These are phyloP conservation scores for Cepaea nemoralis DNA, from an alignment of 1,140 invertebrate species.

Conservation along the genomic window DNA sequence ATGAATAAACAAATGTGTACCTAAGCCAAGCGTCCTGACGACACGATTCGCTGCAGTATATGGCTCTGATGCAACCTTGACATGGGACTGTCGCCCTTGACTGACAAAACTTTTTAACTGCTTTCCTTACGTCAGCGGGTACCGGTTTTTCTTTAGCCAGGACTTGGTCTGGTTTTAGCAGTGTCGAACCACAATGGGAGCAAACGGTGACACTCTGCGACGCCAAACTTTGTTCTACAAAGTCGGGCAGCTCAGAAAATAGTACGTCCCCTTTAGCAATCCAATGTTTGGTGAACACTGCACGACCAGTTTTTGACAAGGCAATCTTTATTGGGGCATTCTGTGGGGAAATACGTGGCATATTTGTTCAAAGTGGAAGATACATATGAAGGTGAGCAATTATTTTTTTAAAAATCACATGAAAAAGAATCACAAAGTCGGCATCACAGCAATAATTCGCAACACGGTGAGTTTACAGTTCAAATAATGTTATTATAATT, in stretches of 20 bases:
- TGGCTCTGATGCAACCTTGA: slow-evolving; percentile 43
- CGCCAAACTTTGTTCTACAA: slow-evolving; percentile 54
- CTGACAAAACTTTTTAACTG: slow-evolving; percentile 54
- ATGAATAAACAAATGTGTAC: no score
- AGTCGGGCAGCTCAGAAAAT: slow-evolving; percentile 51
- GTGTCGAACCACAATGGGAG: slow-evolving; percentile 52
- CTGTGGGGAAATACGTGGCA: no score
- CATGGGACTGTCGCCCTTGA: slow-evolving; percentile 43
- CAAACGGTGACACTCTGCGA: slow-evolving; percentile 50
- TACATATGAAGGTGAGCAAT: no score
- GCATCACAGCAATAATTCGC: no score
- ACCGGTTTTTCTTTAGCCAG: slow-evolving; percentile 45
- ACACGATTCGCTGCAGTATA: slow-evolving; percentile 57
- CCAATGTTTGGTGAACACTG: slow-evolving; percentile 41
- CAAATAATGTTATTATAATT: no score
- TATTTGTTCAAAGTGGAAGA: no score
- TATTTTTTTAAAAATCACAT: no score
- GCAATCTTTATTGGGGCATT: slow-evolving; percentile 43
- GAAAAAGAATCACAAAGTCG: no score
- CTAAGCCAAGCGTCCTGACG: slow-evolving; percentile 52
- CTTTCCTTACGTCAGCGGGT: slow-evolving; percentile 42
- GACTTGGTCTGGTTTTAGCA: slow-evolving; percentile 54
- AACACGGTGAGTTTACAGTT: no score
- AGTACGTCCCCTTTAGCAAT: slow-evolving; percentile 52
- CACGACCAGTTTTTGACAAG: slow-evolving; percentile 54